Evolutionary conservation across 2,888 invertebrate species (phyloP).

Genomic region (Serripes groenlandicus): DNA sequence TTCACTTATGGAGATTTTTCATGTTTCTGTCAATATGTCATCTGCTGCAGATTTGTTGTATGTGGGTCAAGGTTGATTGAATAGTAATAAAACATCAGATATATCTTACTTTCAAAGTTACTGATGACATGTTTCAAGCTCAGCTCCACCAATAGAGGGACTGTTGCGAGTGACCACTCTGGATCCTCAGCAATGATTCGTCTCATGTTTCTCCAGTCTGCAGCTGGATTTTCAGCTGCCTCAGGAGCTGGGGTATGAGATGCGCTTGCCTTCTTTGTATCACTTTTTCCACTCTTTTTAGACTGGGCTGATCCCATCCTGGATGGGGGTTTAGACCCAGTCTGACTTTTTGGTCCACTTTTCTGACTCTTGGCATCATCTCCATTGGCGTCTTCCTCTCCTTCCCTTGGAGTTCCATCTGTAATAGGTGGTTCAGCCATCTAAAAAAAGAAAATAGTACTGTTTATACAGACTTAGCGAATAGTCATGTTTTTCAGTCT

Average conservation of each 20-base stretch:
- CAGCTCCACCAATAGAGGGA: constrained; percentile 84
- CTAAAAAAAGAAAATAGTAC: constrained; percentile 10
- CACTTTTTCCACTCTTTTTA: constrained; percentile 75
- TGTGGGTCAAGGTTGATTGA: too few species aligned
- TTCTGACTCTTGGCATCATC: constrained; percentile 72
- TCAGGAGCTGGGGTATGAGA: constrained; percentile 74
- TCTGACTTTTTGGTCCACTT: constrained; percentile 72
- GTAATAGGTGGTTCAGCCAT: constrained; percentile 68
- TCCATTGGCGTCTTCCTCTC: constrained; percentile 49
- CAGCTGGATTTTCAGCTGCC: constrained; percentile 77
- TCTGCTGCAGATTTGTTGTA: too few species aligned
- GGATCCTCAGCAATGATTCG: constrained; percentile 86
- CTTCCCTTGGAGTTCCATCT: constrained; percentile 62
- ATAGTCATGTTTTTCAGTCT: too few species aligned
- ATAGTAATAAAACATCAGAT: neutral
- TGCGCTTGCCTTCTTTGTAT: constrained; percentile 57
- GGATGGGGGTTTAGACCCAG: constrained; percentile 74
- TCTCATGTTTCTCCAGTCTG: constrained; percentile 83
- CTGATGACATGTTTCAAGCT: constrained; percentile 83
- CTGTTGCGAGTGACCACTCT: constrained; percentile 86
- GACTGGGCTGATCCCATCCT: constrained; percentile 74
- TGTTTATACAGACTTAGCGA: neutral
- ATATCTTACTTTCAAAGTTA: constrained; percentile 86
- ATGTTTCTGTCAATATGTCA: too few species aligned
- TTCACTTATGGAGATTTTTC: too few species aligned